Percentiles rank a stretch among this genome's conserved stretches.
Conservation (phyloP, 2,888 invertebrate species). For the Hypercompe scribonia region DNA sequence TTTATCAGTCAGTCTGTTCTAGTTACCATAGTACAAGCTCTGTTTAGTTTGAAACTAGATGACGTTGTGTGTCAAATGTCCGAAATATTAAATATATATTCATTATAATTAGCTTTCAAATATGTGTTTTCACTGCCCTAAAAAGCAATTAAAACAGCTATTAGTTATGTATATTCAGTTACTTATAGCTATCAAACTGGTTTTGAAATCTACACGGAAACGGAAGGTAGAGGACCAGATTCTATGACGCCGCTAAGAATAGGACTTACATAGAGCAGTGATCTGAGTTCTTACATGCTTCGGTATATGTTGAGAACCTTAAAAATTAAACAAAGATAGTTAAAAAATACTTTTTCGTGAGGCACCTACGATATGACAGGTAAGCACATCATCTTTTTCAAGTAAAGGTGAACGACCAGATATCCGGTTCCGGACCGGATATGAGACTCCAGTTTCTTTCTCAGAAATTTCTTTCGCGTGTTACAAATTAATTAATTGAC, state of each 20-base stretch:
- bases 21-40: too few relatives aligned
- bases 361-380: background rate
- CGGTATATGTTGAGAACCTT: background rate
- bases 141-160: background rate
- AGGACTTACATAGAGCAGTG: too few relatives aligned
- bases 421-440: background rate
- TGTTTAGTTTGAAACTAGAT: too few relatives aligned
- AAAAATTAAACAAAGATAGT: background rate
- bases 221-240: background rate
- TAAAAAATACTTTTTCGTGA: background rate
- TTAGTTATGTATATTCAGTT: too few relatives aligned
- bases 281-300: too few relatives aligned
- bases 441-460: background rate
- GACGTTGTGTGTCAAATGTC: too few relatives aligned
- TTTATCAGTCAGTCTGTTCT: too few relatives aligned
- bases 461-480: background rate
- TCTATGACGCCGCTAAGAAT: background rate
- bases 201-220: too few relatives aligned
- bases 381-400: background rate
- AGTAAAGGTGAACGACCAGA: background rate
- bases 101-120: background rate
- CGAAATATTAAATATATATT: too few relatives aligned
- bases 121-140: background rate
- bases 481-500: too few relatives aligned
- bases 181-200: too few relatives aligned